Conservation (phyloP, 2,113 vertebrate genomes). For the Tilapia sparmanii region DNA sequence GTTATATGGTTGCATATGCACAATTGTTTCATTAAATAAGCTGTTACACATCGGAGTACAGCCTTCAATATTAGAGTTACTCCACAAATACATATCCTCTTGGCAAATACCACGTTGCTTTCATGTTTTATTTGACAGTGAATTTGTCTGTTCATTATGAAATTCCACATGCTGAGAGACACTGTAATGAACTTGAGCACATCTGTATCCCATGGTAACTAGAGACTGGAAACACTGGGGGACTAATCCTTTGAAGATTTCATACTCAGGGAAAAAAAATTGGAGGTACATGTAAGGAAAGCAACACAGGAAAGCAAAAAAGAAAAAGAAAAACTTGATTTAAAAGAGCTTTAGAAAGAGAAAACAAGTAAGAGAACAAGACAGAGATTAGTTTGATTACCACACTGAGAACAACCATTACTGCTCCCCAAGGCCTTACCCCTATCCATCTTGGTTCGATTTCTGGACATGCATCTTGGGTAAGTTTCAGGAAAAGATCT, state of each 20-base stretch:
- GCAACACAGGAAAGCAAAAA: not conserved
- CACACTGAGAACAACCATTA: slow-evolving; percentile 36
- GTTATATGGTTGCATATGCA: not conserved
- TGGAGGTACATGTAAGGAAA: not conserved
- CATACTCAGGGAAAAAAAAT: not conserved
- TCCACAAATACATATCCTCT: not conserved
- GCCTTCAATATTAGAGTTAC: not conserved
- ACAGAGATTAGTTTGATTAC: slow-evolving; percentile 57
- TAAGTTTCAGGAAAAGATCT: slow-evolving; percentile 19
- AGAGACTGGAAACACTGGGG: not conserved
- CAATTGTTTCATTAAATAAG: not conserved
- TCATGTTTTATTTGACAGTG: not conserved
- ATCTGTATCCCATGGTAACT: slow-evolving; percentile 32
- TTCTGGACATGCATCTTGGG: slow-evolving; percentile 23
- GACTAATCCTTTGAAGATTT: not conserved
- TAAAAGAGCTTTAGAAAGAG: not conserved
- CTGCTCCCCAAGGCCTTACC: slow-evolving; percentile 43
- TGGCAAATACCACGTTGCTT: not conserved
- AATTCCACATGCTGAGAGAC: slow-evolving; percentile 43
- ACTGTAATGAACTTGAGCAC: slow-evolving; percentile 14
- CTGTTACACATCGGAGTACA: not conserved
- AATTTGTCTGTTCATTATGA: slow-evolving; percentile 25
- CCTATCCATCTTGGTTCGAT: slow-evolving; percentile 44
- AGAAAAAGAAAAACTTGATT: not conserved
- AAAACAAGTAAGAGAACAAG: slow-evolving; percentile 43